Base-by-base conservation (phyloP, 2,888 invertebrate species). In the Hipparchia semele region DNA sequence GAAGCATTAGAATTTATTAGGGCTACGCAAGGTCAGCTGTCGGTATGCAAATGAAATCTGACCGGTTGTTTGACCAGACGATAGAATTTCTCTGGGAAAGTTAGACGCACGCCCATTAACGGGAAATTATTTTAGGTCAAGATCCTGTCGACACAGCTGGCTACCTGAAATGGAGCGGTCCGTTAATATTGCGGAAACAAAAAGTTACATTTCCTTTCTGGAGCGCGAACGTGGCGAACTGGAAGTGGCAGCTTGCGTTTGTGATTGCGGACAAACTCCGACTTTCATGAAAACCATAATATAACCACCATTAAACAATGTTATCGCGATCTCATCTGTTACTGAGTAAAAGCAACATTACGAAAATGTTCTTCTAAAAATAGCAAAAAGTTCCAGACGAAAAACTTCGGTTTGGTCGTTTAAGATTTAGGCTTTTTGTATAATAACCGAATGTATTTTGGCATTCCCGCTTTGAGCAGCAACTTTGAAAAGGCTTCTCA, bases 401-500 rank as follows among this genome's bases (percentile, higher is more conserved):
- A 2, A 45, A 10, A 53, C 53, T 23, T 65, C 33, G 6, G 53
- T 53, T 62, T 33, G 23, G 65, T 33, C 51, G 39, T 70, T 71
- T 67, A 71, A 61, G 66, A 54, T 71, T 71, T 33, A 70, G 60
- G 46, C 67, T 67, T 73, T 68, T 73, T 65, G 68, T 64, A 61
- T 71, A 66, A 73, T 90, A 91, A 87, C 84, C 84, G 86, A 91
- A 89, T 88, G 88, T 89, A 86, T 69, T 69, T 69, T 90, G 91
- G 89, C 88, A 92, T 92, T 90, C 87, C 86, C 78, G 87, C 91
- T 92, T 91, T 91, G 90, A 90, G 87, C 80, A 81, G 84, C 81
- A 91, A 91, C 87, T 92, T 91, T 78, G 87, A 85, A 90, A 91
- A 91, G 89, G 90, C 87, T 90, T 86, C 90, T 87, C 84, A 87